Percentiles rank a stretch among this genome's conserved stretches.
phyloP scores from a whole-genome alignment of 2,888 invertebrate species.

The Prenolepis imparis region DNA sequence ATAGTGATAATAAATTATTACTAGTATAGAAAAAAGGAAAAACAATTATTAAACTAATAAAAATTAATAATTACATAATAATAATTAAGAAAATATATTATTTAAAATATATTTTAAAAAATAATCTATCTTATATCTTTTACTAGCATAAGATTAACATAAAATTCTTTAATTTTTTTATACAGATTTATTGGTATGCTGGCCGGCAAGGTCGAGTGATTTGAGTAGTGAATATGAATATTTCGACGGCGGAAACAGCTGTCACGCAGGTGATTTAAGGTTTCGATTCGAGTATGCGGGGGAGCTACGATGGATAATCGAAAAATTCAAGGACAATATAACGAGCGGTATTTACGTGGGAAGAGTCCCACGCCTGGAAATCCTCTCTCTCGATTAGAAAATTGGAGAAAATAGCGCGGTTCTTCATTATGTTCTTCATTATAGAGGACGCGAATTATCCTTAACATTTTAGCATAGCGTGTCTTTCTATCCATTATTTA shows the following conservation, averaged over 20 bases:
- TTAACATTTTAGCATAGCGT: not conserved
- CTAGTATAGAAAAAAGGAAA: not conserved
- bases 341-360: not conserved
- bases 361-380: constrained; percentile 7
- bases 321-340: constrained; percentile 60
- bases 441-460: not conserved
- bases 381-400: not conserved
- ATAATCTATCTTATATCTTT: not conserved
- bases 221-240: not conserved
- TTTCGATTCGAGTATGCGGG: not conserved
- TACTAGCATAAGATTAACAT: not conserved
- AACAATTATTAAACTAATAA: not conserved
- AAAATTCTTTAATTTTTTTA: not conserved
- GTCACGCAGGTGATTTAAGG: constrained; percentile 53
- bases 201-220: not conserved
- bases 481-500: not conserved
- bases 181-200: not conserved
- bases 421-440: not conserved
- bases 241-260: constrained; percentile 77
- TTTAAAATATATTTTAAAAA: not conserved
- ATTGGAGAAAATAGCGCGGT: not conserved
- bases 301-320: constrained; percentile 12
- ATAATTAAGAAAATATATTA: not conserved
- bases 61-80: not conserved
- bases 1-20: not conserved